Evolutionary conservation across 2,113 vertebrate genomes (phyloP), one percentile per base, ranked within the genome.

Genomic region (Malurus elegans): DNA sequence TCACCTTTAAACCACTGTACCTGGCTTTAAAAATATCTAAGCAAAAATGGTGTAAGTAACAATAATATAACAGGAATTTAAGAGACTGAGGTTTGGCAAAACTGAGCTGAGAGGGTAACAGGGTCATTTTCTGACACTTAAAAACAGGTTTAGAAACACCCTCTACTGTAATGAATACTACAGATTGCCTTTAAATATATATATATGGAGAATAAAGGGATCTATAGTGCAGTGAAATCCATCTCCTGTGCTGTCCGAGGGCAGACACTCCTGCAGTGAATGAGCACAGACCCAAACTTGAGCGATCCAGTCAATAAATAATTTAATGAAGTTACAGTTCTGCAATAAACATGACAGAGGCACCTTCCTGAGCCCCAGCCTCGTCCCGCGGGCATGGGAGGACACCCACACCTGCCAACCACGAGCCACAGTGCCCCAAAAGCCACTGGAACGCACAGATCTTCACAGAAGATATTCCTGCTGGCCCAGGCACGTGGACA

Each of bases 401-500:
- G 91, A 45, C 42, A 26, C n/a, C 4, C 67, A 45, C 57, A 12
- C 6, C 21, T 69, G 73, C 86, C 93, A 54, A 82, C 81, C 66
- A 89, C 86, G 16, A 92, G 91, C 67, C 88, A 57, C 81, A 53
- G 75, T 66, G 92, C 92, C 69, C 96, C 54, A n/a, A 78, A 92
- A 90, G 95, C 94, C 97, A 42, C 92, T 51, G 85, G 66, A 64
- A 93, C 14, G 51, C 97, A 83, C 42, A 26, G 95, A 97, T 98
- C 98, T 98, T 98, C 98, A 98, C 79, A 97, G 98, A 98, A 98
- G 98, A 98, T 92, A 98, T 60, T 58, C 95, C 96, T 89, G 58
- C 95, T 65, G 93, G 96, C 95, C 94, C 94, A 65, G 91, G 85
- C 73, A 38, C 66, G 38, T 3, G 40, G 18, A 90, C 94, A 67